Conservation (phyloP, 2,797 vertebrate genomes). For the Oceanodroma leucorhoa region DNA sequence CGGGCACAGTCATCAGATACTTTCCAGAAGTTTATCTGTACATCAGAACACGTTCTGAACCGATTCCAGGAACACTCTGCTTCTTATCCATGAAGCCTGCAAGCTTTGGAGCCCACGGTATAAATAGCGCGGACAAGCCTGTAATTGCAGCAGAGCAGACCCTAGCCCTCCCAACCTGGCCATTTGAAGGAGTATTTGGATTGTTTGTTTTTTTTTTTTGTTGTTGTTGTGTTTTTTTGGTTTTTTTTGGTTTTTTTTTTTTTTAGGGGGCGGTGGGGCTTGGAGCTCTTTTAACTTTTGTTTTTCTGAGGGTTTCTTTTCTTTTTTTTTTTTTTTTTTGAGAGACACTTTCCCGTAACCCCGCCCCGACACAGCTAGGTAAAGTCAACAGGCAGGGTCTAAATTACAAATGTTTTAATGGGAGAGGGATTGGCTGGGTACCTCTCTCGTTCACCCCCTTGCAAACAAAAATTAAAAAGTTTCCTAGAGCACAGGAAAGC, state of each 20-base stretch:
- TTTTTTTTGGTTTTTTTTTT: background rate
- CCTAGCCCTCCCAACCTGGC: background rate
- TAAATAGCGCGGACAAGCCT: background rate
- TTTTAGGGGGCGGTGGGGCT: accelerated
- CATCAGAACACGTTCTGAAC: constrained; percentile 51
- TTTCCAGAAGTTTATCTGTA: constrained; percentile 67
- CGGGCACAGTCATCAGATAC: constrained; percentile 57
- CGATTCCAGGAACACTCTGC: constrained; percentile 10
- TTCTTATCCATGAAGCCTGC: background rate
- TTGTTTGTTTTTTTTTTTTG: background rate
- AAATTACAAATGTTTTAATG: background rate
- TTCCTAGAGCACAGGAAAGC: background rate
- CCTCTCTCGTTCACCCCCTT: background rate
- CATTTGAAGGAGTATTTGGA: background rate
- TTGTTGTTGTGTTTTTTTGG: background rate
- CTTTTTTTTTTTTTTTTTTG: accelerated
- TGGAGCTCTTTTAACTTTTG: background rate
- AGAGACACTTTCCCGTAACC: background rate
- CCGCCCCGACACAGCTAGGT: background rate
- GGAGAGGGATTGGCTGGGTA: background rate
- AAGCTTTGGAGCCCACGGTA: background rate
- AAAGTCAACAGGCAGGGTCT: background rate
- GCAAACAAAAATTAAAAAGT: background rate
- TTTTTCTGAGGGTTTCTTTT: background rate
- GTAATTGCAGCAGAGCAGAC: background rate